A percentile compares a stretch with the other conserved stretches of the same genome.
Conservation (phyloP, 1,140 invertebrate species). For the Nephila pilipes region DNA sequence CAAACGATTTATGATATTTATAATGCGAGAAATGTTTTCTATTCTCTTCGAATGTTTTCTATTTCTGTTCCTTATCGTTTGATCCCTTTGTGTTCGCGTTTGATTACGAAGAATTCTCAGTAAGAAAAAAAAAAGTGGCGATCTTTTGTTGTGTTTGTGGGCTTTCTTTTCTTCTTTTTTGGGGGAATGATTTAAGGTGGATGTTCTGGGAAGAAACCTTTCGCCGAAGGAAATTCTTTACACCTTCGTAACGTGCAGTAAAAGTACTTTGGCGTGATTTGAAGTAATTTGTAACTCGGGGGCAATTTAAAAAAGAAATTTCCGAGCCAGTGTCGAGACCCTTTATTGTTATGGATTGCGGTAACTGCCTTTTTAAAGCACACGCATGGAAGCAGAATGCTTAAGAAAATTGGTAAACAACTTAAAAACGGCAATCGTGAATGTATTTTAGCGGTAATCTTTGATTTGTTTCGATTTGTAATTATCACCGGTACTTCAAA, state of each 20-base stretch:
- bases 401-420: not conserved
- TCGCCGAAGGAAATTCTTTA: not conserved
- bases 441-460: no score
- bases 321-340: not conserved
- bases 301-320: not conserved
- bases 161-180: not conserved
- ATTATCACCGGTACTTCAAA: no score
- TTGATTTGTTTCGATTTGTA: no score
- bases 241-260: not conserved
- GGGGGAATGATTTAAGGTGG: not conserved
- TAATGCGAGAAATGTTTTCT: slow-evolving; percentile 15
- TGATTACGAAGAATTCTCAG: not conserved
- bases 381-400: no score
- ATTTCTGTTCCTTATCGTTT: slow-evolving; percentile 17
- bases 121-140: not conserved
- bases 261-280: not conserved
- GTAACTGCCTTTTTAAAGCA: not conserved
- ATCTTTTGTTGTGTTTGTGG: not conserved
- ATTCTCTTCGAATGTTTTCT: not conserved
- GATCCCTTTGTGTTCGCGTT: not conserved
- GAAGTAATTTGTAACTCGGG: slow-evolving; percentile 1
- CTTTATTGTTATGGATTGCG: not conserved
- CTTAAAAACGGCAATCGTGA: not conserved
- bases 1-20: slow-evolving; percentile 23
- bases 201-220: not conserved